Evolutionary conservation across 1,140 invertebrate species (phyloP).

Genomic region (Grapholita molesta): DNA sequence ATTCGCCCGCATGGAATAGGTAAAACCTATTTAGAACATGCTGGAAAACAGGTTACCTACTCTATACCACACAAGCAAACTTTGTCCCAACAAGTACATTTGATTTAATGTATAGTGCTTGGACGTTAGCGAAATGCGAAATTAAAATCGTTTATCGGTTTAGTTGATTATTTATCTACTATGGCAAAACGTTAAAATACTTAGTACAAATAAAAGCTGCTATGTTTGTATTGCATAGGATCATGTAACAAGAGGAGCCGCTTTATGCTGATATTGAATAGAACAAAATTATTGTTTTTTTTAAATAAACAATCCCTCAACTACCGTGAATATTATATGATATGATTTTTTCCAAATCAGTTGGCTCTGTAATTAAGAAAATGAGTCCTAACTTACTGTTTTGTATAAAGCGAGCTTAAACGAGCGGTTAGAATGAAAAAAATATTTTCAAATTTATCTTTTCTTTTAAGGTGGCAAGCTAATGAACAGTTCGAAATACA

Average conservation of each 20-base stretch:
- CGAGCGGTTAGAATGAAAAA: too few species aligned
- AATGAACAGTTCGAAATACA: constrained; percentile 84
- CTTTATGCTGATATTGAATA: too few species aligned
- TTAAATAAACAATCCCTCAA: too few species aligned
- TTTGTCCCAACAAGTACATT: neutral
- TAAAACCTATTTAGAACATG: neutral
- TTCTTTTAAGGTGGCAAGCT: constrained; percentile 76
- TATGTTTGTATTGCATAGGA: too few species aligned
- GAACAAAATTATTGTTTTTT: too few species aligned
- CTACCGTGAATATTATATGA: too few species aligned
- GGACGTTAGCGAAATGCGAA: neutral
- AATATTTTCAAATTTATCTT: constrained; percentile 15
- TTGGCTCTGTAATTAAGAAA: too few species aligned
- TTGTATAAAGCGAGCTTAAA: too few species aligned
- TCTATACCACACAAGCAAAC: neutral
- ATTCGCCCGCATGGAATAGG: neutral
- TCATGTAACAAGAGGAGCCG: too few species aligned
- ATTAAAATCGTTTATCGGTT: neutral
- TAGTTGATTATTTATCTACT: neutral
- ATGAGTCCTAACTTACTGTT: too few species aligned
- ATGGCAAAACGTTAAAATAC: neutral
- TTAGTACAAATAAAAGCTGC: too few species aligned
- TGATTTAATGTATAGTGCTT: neutral
- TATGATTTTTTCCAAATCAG: too few species aligned
- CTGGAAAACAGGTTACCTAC: neutral